phyloP scores from a whole-genome alignment of 2,888 invertebrate genomes.

The Subacronicta megacephala region DNA sequence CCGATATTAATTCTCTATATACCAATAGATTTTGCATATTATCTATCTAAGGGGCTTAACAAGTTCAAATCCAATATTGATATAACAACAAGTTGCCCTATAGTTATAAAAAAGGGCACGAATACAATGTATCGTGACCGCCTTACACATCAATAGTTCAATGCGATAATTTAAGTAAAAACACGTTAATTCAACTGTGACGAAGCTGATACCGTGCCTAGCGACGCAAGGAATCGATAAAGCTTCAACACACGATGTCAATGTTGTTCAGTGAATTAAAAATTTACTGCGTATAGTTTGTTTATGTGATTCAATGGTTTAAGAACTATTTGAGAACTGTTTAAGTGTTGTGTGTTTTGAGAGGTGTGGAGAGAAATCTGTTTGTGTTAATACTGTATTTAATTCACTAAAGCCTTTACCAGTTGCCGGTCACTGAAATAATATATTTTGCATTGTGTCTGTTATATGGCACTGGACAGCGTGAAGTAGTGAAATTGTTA shows the following conservation, averaged over 20 bases:
- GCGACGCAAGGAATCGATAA: constrained; percentile 71
- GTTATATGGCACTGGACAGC: no score
- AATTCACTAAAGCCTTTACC: background rate
- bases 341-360: background rate
- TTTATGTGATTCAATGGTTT: background rate
- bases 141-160: constrained; percentile 57
- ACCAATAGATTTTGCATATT: no score
- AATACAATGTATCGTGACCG: constrained; percentile 50
- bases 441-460: no score
- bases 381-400: no score
- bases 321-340: background rate
- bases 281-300: constrained; percentile 3
- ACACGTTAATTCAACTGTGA: constrained; percentile 76
- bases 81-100: background rate
- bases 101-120: constrained; percentile 20
- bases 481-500: no score
- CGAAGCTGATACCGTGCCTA: constrained; percentile 72
- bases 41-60: no score
- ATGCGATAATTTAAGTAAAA: constrained; percentile 64
- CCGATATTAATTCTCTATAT: no score
- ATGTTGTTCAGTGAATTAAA: constrained; percentile 9
- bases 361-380: background rate
- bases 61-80: no score
- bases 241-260: constrained; percentile 20
- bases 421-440: no score